Conservation (phyloP, 1,140 invertebrate species). For the Cydia amplana region DNA sequence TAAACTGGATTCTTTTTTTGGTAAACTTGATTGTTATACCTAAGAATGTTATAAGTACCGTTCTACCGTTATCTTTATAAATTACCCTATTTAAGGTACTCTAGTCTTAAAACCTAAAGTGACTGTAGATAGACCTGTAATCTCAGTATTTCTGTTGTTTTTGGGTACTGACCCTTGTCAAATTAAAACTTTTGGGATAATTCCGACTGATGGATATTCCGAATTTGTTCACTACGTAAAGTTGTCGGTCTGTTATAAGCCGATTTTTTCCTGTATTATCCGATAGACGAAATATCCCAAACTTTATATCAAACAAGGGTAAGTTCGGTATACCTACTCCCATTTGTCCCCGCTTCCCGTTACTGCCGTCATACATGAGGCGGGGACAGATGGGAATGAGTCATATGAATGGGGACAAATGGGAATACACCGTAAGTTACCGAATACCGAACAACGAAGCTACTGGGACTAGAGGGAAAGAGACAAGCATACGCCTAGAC, state of each 20-base stretch:
- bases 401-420: background rate
- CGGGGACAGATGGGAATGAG: no score
- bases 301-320: background rate
- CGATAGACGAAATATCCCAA: background rate
- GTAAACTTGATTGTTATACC: background rate
- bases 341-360: no score
- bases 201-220: background rate
- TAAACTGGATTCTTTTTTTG: background rate
- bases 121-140: slow-evolving; percentile 10
- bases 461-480: slow-evolving; percentile 13
- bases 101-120: background rate
- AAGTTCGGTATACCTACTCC: no score
- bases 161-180: background rate
- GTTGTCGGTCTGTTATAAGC: background rate
- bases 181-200: background rate
- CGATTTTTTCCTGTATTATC: background rate
- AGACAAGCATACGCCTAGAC: slow-evolving; percentile 7
- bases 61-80: background rate
- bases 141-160: slow-evolving; percentile 10
- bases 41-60: background rate
- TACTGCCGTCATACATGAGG: no score
- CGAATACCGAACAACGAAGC: background rate
- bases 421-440: background rate
- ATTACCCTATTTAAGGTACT: background rate
- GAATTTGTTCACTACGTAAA: no score